Base-by-base conservation (phyloP, 2,113 vertebrate genomes). In the Nothoprocta perdicaria region DNA sequence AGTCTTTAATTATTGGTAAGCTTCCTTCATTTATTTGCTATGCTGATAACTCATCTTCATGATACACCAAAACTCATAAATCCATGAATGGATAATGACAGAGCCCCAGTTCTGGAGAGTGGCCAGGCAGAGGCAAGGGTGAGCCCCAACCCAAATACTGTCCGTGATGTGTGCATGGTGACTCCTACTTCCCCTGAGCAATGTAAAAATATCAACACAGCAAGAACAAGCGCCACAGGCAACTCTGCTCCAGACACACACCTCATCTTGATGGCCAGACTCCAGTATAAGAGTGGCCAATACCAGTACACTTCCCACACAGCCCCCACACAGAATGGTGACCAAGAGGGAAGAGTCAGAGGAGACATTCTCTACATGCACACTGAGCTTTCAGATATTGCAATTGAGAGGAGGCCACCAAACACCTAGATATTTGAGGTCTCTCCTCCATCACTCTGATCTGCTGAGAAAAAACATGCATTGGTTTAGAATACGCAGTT, bases 1-100 rank as follows among this genome's bases (percentile, higher is more conserved):
- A 89, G 35, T 55, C n/a, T 43, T 90, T 86, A 68, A 75, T 90
- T 92, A 75, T 84, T 71, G 65, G 48, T 81, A 81, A 76, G 58
- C 12, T 81, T 84, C 66, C 58, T 88, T 74, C 66, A 87, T 6
- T 35, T 74, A 18, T 60, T 33, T 16, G 33, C 81, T 91, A 60
- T 57, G 24, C 26, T 79, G 31, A 73, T 24, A 81, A 78, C 35
- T 35, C 35, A 27, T 80, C 77, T 84, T 81, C 78, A 75, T 17
- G 2, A 3, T 65, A 50, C 10, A 69, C 19, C 77, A 88, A 84
- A 21, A 81, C 57, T 11, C 84, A 67, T 73, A 85, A 90, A 91
- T 75, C 61, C 50, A 63, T 5, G 21, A 10, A 48, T 48, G 33
- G 58, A 22, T 89, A 67, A 52, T 38, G 82, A 12, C 8, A 13